Base-by-base conservation (phyloP, 2,888 invertebrate genomes). In the Emmelina monodactyla region DNA sequence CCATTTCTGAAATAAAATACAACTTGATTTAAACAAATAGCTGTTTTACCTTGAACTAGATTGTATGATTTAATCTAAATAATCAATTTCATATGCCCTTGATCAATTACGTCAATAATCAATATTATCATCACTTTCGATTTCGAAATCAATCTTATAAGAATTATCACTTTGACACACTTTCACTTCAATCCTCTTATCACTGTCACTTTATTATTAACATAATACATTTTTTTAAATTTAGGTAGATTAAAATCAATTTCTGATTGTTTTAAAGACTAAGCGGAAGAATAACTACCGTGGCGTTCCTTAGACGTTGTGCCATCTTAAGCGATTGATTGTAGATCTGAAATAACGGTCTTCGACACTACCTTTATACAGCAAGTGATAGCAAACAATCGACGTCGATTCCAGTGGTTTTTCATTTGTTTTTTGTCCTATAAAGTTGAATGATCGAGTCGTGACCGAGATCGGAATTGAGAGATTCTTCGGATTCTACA, bases 331-430 rank as follows among this genome's bases (percentile, higher is more conserved):
- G 45, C 39, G 53, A 51, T 58, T 63, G 61, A 50, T 55, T 51
- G 59, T 56, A 47, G 69, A 53, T 70, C 64, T 62, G 54, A 43
- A 43, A 38, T 50, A 54, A 48, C 45, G 47, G 49, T 46, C 41
- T 49, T 51, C 46, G 63, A 50, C 56, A 59, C 53, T 52, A 58
- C 57, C 72, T 78, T 78, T 76, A 79, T 78, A 78, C 60, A 61
- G 50, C 50, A 48, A 64, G 64, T 32, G 54, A 51, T 58, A 34
- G 47, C 29, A 50, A 65, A 60, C 65, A 32, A 41, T 62, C 57
- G 32, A 25, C 5, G n/a, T 14, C 22, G n/a, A 10, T 44, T 4
- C 4, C n/a, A 9, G 25, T n/a, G 6, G n/a, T 5, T 6, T 25
- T 25, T 25, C 25, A n/a, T 25, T 25, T 25, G 4, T 11, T 7